Percentiles rank a stretch among this genome's conserved stretches.
phyloP scores from a whole-genome alignment of 2,113 vertebrate species.

The Todiramphus saurophagus region DNA sequence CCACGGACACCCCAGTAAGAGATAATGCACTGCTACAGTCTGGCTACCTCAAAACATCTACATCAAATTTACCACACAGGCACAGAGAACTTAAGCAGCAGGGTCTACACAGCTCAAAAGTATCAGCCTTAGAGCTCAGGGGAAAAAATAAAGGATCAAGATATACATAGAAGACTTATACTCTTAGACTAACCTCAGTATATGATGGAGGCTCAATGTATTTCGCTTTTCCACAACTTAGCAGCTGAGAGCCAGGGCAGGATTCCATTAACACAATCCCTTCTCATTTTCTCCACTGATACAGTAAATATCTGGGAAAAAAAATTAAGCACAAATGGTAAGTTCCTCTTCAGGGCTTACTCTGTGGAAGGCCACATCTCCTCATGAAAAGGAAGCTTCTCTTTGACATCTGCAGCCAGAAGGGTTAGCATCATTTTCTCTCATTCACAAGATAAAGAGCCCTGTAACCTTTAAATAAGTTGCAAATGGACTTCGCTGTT shows the following conservation, averaged over 20 bases:
- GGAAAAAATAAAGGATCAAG: conserved; percentile 1
- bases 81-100: neutral
- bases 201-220: neutral
- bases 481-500: conserved; percentile 23
- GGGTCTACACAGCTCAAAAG: neutral
- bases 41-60: neutral
- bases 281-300: neutral
- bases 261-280: neutral
- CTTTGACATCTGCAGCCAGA: neutral
- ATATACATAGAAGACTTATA: neutral
- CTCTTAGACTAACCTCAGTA: neutral
- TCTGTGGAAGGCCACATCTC: neutral
- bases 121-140: neutral
- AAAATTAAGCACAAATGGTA: neutral
- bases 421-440: neutral
- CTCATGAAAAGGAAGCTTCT: neutral
- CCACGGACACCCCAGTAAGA: neutral
- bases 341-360: neutral
- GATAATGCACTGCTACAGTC: neutral
- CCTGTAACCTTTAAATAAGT: neutral
- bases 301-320: neutral
- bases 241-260: neutral
- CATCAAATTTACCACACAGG: neutral
- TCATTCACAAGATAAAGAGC: neutral
- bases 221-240: neutral